Evolutionary conservation across 92 coral and sea anemone genomes (phyloP).

Genomic region (Phenganax subtilis): DNA sequence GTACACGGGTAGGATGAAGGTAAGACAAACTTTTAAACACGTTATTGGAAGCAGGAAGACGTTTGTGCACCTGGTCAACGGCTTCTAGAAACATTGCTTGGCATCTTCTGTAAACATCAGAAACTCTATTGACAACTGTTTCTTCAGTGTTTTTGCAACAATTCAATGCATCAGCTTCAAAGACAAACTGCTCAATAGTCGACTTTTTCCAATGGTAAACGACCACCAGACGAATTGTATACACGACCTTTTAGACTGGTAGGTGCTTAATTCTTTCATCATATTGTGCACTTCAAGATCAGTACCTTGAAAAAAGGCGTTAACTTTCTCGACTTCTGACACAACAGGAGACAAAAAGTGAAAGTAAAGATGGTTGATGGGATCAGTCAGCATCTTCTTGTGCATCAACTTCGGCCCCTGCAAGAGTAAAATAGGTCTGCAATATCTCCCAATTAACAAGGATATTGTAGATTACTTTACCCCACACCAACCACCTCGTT

Average conservation of each 20-base stretch:
- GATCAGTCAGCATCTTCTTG: too few relatives aligned
- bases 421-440: not conserved
- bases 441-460: conserved; percentile 21
- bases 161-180: conserved; percentile 7
- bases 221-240: conserved; percentile 15
- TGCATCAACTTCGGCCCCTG: conserved; percentile 4
- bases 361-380: not conserved
- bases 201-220: not conserved
- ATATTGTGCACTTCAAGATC: conserved; percentile 7
- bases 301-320: conserved; percentile 21
- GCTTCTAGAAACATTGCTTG: conserved; percentile 3
- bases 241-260: conserved; percentile 8
- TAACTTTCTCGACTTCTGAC: conserved; percentile 24
- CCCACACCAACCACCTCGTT: conserved; percentile 9
- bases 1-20: not conserved
- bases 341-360: conserved; percentile 13
- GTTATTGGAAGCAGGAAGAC: conserved; percentile 4
- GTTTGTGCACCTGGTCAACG: not conserved
- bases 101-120: conserved; percentile 8
- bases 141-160: not conserved
- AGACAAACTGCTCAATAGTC: conserved; percentile 19
- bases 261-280: not conserved
- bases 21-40: not conserved
- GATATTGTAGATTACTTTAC: conserved; percentile 11
- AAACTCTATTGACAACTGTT: not conserved